These are phyloP conservation scores for Oreocharis arfaki DNA, from an alignment of 2,113 vertebrate species.

Conservation along the genomic window DNA sequence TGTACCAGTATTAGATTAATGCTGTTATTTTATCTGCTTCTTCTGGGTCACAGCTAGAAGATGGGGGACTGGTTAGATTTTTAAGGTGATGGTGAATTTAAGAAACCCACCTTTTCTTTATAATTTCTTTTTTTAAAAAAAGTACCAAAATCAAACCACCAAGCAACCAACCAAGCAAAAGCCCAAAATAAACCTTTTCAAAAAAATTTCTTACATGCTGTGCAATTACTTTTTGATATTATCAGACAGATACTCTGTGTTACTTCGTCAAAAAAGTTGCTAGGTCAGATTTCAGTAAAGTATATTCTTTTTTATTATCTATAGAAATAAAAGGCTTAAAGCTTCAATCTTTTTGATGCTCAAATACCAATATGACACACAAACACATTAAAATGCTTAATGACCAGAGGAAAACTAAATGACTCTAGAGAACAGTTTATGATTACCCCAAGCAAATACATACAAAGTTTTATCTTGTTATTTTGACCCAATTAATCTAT, in stretches of 20 bases:
- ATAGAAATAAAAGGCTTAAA: neutral
- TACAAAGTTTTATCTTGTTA: constrained; percentile 18
- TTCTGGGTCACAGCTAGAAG: neutral
- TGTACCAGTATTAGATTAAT: rapidly evolving
- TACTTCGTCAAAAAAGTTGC: neutral
- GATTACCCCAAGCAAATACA: neutral
- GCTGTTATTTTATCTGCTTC: neutral
- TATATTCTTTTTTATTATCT: neutral
- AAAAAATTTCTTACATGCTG: neutral
- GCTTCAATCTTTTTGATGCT: neutral
- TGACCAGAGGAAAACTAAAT: constrained; percentile 19
- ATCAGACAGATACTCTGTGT: neutral
- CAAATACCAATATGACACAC: neutral
- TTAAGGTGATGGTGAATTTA: neutral
- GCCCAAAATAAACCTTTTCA: rapidly evolving
- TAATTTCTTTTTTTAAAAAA: neutral
- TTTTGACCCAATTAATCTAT: constrained; percentile 21
- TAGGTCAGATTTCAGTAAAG: neutral
- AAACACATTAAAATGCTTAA: constrained; percentile 55
- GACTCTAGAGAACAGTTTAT: neutral
- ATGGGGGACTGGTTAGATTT: rapidly evolving
- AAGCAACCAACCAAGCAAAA: neutral
- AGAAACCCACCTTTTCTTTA: neutral
- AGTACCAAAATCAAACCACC: rapidly evolving
- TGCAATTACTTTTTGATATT: neutral